A percentile compares a stretch with the other conserved stretches of the same genome.
phyloP scores from a whole-genome alignment of 92 coral and sea anemone genomes.

The Diadumene lineata region DNA sequence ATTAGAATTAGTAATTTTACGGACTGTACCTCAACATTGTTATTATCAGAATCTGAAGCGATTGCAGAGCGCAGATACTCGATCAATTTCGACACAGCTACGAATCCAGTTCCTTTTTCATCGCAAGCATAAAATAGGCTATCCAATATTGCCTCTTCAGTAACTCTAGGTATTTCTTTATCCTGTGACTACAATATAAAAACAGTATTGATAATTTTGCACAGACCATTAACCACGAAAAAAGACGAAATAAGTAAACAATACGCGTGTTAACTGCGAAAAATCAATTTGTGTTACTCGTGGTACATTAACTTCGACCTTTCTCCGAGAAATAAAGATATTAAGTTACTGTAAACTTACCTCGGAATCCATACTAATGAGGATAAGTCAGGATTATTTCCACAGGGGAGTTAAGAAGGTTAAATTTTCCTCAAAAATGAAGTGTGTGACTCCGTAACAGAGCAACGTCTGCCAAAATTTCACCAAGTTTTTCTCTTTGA shows the following conservation, averaged over 20 bases:
- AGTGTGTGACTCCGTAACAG: no score
- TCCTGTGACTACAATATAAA: slow-evolving; percentile 24
- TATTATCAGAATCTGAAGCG: slow-evolving; percentile 54
- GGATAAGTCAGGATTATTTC: slow-evolving; percentile 21
- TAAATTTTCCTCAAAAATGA: slow-evolving; percentile 18
- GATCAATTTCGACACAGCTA: slow-evolving; percentile 84
- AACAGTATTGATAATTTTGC: slow-evolving; percentile 21
- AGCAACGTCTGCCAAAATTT: slow-evolving; percentile 35
- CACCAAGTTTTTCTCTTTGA: slow-evolving; percentile 14
- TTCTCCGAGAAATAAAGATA: slow-evolving; percentile 16
- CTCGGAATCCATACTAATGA: slow-evolving; percentile 22
- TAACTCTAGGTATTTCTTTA: slow-evolving; percentile 63
- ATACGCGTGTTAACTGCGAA: slow-evolving; percentile 11
- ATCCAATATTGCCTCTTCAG: slow-evolving; percentile 84
- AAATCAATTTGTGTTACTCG: slow-evolving; percentile 1
- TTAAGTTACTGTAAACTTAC: slow-evolving; percentile 37
- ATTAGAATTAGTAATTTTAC: background rate
- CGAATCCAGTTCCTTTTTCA: slow-evolving; percentile 70
- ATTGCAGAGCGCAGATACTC: slow-evolving; percentile 86
- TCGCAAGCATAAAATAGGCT: slow-evolving; percentile 89
- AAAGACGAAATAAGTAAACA: slow-evolving; percentile 3
- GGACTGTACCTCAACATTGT: slow-evolving; percentile 22
- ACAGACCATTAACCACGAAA: slow-evolving; percentile 16
- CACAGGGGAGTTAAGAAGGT: slow-evolving; percentile 27
- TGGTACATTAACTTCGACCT: slow-evolving; percentile 18